A percentile compares a stretch with the other conserved stretches of the same genome.
Evolutionary conservation across 2,113 vertebrate genomes (phyloP).

Genomic region (Nestor notabilis): DNA sequence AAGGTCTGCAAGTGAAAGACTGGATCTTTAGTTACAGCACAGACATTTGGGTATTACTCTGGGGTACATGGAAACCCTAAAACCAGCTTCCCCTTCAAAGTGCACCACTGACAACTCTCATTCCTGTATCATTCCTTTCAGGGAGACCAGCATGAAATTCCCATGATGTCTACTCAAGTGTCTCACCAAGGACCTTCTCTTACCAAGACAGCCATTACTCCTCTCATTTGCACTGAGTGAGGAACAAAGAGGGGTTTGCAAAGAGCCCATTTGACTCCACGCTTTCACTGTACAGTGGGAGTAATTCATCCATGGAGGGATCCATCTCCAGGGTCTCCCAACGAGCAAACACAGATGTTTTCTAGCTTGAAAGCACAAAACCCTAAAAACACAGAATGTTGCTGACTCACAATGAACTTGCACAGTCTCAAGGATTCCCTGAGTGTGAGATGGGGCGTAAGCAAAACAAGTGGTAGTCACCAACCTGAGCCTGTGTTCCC

Average conservation of each 20-base stretch:
- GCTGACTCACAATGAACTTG: neutral
- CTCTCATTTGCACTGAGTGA: neutral
- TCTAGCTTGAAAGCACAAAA: neutral
- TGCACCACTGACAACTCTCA: neutral
- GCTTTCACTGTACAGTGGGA: neutral
- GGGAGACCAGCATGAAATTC: neutral
- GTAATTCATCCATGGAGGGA: neutral
- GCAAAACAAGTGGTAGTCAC: too few species aligned
- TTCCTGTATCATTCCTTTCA: neutral
- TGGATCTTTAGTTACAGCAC: neutral
- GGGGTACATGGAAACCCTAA: neutral
- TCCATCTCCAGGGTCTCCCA: neutral
- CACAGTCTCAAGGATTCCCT: neutral
- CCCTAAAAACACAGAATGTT: fast-evolving
- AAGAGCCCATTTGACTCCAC: fast-evolving
- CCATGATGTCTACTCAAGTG: neutral
- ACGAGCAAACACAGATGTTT: neutral
- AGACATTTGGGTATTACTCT: neutral
- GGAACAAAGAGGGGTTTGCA: neutral
- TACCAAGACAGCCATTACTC: neutral
- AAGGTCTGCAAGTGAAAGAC: neutral
- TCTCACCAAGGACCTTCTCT: neutral
- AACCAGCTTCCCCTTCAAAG: neutral
- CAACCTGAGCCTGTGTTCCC: fast-evolving
- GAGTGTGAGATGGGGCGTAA: fast-evolving